Evolutionary conservation across 37 sponge, comb jelly and placozoan species (phyloP), one percentile per base, ranked within the genome.

Genomic region (Ianthella basta): DNA sequence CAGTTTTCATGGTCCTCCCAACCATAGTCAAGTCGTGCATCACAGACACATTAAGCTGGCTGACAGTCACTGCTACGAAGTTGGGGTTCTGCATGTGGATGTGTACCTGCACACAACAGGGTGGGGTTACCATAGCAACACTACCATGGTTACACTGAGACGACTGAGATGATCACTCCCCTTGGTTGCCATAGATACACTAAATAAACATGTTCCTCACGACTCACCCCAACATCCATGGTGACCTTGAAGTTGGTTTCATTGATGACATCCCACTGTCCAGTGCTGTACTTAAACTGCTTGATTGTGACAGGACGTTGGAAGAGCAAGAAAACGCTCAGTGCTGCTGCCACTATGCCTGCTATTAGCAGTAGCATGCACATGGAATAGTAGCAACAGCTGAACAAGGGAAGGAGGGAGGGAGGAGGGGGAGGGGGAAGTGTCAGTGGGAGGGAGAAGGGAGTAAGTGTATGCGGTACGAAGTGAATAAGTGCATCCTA

Each of bases 21-120:
- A 91, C 88, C 36, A 78, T 56, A 20, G 23, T 55, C 12, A 39
- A 12, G 15, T 40, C 27, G 38, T 85, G 60, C 0, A 60, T 38
- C 25, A 91, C 72, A 6, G 86, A 34, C 0, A 91, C 74, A 55
- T 85, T 91, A 35, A 91, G 37, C 64, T 33, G 36, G 36, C 36
- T 35, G 5, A 87, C 86, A 0, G 55, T 36, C 35, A 91, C 74
- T 19, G 83, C 68, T 27, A 87, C 87, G 69, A 81, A 91, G 60
- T 91, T 91, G 15, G 63, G 1, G 84, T 88, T 91, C 41, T 78
- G 79, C 4, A 91, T 19, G 16, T 82, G 60, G 5, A 91, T 77
- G 6, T 70, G 54, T 0, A 63, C 83, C 84, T 84, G 60, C 18
- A 64, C 15, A 33, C 23, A 70, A 30, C 0, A 44, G 54, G 21